Percentiles rank a stretch among this genome's conserved stretches.
phyloP scores from a whole-genome alignment of 2,888 invertebrate genomes.

The Flabesymbios commensalis region DNA sequence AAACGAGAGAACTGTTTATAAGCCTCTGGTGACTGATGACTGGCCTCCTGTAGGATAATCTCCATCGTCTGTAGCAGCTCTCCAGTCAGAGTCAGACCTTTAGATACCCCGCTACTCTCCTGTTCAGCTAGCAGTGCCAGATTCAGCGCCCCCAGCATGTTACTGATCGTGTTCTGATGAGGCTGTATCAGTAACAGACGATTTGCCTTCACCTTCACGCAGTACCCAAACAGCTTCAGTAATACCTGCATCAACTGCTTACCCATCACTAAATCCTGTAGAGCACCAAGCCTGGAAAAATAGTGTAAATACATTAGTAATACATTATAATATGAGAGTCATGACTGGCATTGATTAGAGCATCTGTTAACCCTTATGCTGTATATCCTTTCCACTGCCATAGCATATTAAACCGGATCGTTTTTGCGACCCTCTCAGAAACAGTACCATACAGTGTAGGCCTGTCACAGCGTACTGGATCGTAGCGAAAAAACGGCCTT shows the following conservation, averaged over 20 bases:
- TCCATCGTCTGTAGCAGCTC: constrained; percentile 94
- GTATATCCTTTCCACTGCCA: no score
- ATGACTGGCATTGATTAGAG: no score
- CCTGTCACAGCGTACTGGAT: no score
- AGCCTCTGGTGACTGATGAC: constrained; percentile 79
- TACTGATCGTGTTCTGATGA: constrained; percentile 67
- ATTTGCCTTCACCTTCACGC: constrained; percentile 83
- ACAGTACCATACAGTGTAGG: no score
- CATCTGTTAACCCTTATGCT: no score
- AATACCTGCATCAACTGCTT: constrained; percentile 86
- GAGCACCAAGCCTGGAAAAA: constrained; percentile 73
- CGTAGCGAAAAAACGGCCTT: no score
- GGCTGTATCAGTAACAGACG: constrained; percentile 87
- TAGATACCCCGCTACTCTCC: constrained; percentile 49
- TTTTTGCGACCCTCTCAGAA: no score
- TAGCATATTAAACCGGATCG: no score
- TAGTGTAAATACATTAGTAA: not conserved
- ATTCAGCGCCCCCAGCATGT: constrained; percentile 74
- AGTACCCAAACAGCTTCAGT: constrained; percentile 84
- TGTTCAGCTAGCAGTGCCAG: constrained; percentile 60
- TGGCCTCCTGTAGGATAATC: constrained; percentile 87
- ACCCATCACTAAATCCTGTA: constrained; percentile 82
- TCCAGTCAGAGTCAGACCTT: constrained; percentile 74
- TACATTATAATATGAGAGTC: no score
- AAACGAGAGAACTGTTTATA: constrained; percentile 83